Base-by-base conservation (phyloP, 2,888 invertebrate genomes). In the Macroteleia sp. region DNA sequence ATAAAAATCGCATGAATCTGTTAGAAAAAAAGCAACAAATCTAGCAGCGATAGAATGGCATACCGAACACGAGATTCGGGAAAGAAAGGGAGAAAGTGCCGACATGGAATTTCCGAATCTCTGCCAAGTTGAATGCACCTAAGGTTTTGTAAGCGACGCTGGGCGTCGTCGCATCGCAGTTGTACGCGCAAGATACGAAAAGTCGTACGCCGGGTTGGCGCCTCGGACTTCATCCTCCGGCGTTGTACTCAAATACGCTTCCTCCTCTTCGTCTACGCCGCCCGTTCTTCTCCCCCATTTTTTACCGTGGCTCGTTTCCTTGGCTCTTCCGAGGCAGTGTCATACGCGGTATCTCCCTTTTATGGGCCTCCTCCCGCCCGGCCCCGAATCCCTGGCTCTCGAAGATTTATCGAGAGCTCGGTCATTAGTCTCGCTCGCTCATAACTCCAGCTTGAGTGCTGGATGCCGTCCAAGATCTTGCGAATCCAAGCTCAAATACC, bases 201-300 rank as follows among this genome's bases (percentile, higher is more conserved):
- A 81, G 80, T 82, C 80, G 81, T 85, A 85, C 88, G 88, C 85
- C 89, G 78, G 76, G 78, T 78, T 85, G 89, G 90, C 90, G 89
- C 88, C 89, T 81, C 66, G 75, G 82, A 46, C 80, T 83, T 82
- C 75, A 82, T 84, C 81, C 81, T 52, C 39, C 34, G 19, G 28
- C 20, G 75, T 57, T 71, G 56, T 69, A 67, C 79, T 69, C 75
- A 69, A 69, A 76, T 69, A 17, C 50, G 25, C 44, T 19, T 54
- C 69, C 81, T 77, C 59, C 64, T 34, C 59, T 66, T 76, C 69
- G 39, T 77, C 74, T 77, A 57, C 57, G 46, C 79, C 46, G 36
- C 32, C 54, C 48, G 32, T 59, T 61, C 44, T 59, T 71, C 62
- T 66, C 19, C 44, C 32, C 28, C 54, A 61, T 61, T 61, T 74